Evolutionary conservation across 2,113 vertebrate species (phyloP).

Genomic region (Oxygymnocypris stewartii): DNA sequence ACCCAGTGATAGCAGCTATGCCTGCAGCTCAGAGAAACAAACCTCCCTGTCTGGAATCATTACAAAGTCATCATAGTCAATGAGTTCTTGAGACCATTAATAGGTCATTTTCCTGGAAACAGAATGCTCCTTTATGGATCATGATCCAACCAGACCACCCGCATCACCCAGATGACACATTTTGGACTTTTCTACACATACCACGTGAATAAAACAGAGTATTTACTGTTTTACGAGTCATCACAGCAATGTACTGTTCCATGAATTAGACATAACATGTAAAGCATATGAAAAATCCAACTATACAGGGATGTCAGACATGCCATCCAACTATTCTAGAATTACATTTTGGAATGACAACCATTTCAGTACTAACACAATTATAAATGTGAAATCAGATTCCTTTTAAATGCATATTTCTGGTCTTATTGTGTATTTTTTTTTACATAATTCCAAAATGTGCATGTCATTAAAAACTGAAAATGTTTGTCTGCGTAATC

Average conservation of each 20-base stretch:
- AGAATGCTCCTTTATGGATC: background rate
- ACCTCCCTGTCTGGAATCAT: background rate
- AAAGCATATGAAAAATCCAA: background rate
- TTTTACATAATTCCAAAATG: background rate
- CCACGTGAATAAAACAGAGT: background rate
- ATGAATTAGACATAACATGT: background rate
- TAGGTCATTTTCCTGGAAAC: background rate
- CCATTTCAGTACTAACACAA: too few species aligned
- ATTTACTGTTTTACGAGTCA: background rate
- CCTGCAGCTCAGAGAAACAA: background rate
- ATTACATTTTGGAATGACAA: too few species aligned
- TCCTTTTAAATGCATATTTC: background rate
- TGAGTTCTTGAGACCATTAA: background rate
- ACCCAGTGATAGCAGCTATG: background rate
- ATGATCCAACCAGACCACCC: background rate
- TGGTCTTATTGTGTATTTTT: background rate
- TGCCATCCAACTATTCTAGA: too few species aligned
- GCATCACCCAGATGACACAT: background rate
- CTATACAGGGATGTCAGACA: background rate
- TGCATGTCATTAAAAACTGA: background rate
- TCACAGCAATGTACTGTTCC: background rate
- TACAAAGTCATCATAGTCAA: background rate
- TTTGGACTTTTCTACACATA: background rate
- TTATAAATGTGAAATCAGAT: too few species aligned
- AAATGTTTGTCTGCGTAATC: background rate